Evolutionary conservation across 2,113 vertebrate species (phyloP).

Genomic region (Dipodomys ordii): DNA sequence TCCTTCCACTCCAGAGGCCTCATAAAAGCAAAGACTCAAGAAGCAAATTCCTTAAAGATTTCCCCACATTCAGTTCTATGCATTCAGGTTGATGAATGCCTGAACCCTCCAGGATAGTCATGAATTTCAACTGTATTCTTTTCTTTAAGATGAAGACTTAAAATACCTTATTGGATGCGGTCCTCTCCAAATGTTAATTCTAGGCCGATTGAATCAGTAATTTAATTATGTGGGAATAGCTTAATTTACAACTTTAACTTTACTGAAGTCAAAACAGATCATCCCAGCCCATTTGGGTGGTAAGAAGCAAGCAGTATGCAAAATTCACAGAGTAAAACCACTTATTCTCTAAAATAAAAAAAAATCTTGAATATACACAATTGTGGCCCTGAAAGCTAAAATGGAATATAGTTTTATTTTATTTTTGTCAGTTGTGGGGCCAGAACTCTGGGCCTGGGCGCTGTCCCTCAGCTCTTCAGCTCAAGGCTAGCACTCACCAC

Average conservation of each 20-base stretch:
- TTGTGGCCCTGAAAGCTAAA: conserved; percentile 11
- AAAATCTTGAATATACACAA: conserved; percentile 31
- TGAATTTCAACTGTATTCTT: conserved; percentile 7
- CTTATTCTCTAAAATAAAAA: conserved; percentile 22
- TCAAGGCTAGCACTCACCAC: no score
- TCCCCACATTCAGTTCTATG: neutral
- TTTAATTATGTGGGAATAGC: conserved; percentile 73
- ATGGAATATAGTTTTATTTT: neutral
- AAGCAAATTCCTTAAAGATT: neutral
- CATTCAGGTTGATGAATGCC: neutral
- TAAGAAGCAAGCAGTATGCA: conserved; percentile 41
- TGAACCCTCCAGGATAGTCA: neutral
- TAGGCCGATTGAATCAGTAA: neutral
- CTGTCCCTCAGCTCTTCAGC: no score
- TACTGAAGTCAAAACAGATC: conserved; percentile 69
- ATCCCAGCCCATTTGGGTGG: conserved; percentile 75
- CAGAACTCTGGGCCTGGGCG: no score
- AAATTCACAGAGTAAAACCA: conserved; percentile 67
- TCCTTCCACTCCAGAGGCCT: neutral
- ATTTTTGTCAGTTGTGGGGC: no score
- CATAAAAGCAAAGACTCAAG: neutral
- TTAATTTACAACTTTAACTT: conserved; percentile 66
- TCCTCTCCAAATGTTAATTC: neutral
- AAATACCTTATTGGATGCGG: conserved; percentile 13
- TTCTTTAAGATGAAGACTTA: neutral